These are phyloP conservation scores for Protonibea diacanthus DNA, from an alignment of 2,797 vertebrate species.

Conservation along the genomic window DNA sequence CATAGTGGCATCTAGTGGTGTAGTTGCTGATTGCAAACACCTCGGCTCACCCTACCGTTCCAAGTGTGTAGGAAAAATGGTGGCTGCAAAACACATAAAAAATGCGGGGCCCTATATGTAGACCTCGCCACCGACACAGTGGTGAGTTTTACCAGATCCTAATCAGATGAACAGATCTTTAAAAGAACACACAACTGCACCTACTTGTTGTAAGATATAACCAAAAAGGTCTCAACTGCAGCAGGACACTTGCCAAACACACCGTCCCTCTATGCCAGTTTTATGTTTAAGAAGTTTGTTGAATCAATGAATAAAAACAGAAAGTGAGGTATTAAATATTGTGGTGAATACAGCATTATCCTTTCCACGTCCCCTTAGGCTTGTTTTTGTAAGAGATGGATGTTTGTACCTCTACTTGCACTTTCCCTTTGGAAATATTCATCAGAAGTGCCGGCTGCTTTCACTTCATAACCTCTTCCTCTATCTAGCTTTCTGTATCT, in stretches of 20 bases:
- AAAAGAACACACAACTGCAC: background rate
- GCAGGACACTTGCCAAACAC: background rate
- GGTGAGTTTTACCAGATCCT: background rate
- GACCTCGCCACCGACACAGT: too few relatives aligned
- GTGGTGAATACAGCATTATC: constrained; percentile 51
- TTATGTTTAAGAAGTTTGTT: constrained; percentile 33
- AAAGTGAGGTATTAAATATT: constrained; percentile 33
- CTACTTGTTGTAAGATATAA: background rate
- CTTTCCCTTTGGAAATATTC: constrained; percentile 75
- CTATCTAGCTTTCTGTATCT: constrained; percentile 66
- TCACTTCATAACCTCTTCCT: constrained; percentile 76
- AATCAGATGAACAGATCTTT: background rate
- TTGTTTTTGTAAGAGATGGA: constrained; percentile 71
- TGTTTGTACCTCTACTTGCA: constrained; percentile 71
- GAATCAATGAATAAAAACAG: constrained; percentile 48
- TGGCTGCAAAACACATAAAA: background rate
- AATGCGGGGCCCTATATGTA: background rate
- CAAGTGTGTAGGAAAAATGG: too few relatives aligned
- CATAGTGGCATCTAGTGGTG: too few relatives aligned
- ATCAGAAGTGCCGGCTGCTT: constrained; percentile 74
- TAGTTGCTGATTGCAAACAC: too few relatives aligned
- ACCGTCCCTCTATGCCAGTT: constrained; percentile 22
- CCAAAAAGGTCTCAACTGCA: background rate
- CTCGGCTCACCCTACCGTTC: too few relatives aligned
- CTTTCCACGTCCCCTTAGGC: constrained; percentile 45